Base-by-base conservation (phyloP, 2,113 vertebrate species). In the Apteryx owenii region DNA sequence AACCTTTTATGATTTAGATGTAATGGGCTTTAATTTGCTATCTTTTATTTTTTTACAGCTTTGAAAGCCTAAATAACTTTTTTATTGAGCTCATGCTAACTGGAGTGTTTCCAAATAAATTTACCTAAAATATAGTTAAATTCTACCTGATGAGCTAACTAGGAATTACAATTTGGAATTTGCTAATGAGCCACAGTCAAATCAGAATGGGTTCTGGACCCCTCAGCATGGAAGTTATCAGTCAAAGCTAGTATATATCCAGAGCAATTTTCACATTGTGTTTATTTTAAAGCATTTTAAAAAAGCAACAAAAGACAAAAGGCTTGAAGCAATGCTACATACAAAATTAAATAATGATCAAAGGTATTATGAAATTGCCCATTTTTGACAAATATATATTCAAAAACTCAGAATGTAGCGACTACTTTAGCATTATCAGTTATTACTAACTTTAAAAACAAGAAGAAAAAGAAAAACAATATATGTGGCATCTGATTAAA, bases 371-470 rank as follows among this genome's bases (percentile, higher is more conserved):
- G 22, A 89, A 81, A 17, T n/a, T 82, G n/a, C 1, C 2, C 2
- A 1, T 22, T 3, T n/a, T 25, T 87, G 16, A 69, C 89, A 86
- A 84, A 73, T 0, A 0, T 3, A 4, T 36, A 8, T 77, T 53
- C 51, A 82, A 76, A 82, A 68, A 13, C 1, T 65, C 9, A 66
- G 50, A 64, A 77, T 31, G 5, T n/a, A 83, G 2, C 22, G 78
- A 28, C 22, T 65, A 12, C 65, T 73, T 69, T 61, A 81, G 50
- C 10, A 60, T 12, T 65, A 20, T 0, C 5, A 86, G 8, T 12
- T 77, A 38, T 44, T 44, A n/a, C 2, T 23, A 81, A 50, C 9
- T 40, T 20, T 2, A 3, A 3, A 13, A 18, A 71, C 38, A 50
- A 42, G 19, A 26, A 29, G 8, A 19, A 31, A 36, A 12, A n/a